Conservation (phyloP, 2,113 vertebrate species). For the Aplodontia rufa region DNA sequence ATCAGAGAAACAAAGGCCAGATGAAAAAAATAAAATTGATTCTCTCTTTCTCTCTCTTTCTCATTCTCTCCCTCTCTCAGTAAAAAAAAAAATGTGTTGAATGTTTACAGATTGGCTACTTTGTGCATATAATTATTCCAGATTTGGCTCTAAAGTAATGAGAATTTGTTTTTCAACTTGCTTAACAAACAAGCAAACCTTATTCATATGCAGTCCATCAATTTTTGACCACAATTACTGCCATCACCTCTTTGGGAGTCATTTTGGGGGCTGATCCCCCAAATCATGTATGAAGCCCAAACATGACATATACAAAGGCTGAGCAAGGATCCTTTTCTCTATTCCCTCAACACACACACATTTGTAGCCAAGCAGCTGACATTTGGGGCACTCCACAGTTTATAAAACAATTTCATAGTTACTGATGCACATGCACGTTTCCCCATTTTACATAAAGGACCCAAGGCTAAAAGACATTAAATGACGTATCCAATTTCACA, state of each 20-base stretch:
- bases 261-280: not conserved
- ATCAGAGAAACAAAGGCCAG: too few relatives aligned
- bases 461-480: not conserved
- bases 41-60: too few relatives aligned
- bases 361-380: not conserved
- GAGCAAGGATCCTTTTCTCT: not conserved
- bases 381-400: not conserved
- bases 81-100: slow-evolving; percentile 7
- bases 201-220: not conserved
- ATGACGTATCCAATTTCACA: not conserved
- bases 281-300: not conserved
- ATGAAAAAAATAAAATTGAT: too few relatives aligned
- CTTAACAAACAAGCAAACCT: not conserved
- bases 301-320: not conserved
- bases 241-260: not conserved
- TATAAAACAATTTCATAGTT: not conserved
- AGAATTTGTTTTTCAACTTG: slow-evolving; percentile 27
- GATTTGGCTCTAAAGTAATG: not conserved
- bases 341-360: not conserved
- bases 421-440: not conserved
- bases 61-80: too few relatives aligned
- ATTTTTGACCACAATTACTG: not conserved
- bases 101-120: not conserved
- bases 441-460: not conserved
- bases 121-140: not conserved